phyloP scores from a whole-genome alignment of 2,113 vertebrate species.

The Anser cygnoides region DNA sequence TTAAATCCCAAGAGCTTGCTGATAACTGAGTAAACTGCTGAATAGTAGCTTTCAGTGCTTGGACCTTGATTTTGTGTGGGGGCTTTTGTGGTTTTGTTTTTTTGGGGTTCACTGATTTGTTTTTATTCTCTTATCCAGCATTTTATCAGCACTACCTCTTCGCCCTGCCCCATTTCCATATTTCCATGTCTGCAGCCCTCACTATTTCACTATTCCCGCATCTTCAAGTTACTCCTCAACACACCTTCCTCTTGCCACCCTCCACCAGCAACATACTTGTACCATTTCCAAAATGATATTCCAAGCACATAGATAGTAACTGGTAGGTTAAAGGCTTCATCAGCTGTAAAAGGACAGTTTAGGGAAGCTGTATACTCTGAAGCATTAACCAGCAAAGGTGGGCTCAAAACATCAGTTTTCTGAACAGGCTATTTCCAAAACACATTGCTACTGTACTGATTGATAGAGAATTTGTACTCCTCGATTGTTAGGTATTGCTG shows the following conservation, averaged over 20 bases:
- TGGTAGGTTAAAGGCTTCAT: background rate
- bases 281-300: conserved; percentile 25
- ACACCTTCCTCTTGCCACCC: background rate
- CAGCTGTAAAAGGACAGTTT: background rate
- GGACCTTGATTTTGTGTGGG: background rate
- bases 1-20: background rate
- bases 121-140: background rate
- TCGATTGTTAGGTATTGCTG: background rate
- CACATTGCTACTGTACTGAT: background rate
- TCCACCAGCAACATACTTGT: conserved; percentile 18
- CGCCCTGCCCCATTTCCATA: background rate
- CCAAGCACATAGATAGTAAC: background rate
- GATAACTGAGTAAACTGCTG: background rate
- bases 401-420: background rate
- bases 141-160: conserved; percentile 28
- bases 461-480: background rate
- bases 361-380: background rate
- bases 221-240: conserved; percentile 1
- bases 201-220: background rate
- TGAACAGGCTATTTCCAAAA: background rate
- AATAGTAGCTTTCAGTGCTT: conserved; percentile 25
- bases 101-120: background rate
- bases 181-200: conserved; percentile 28
- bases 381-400: background rate
- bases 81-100: conserved; percentile 35